Percentiles rank a stretch among this genome's conserved stretches.
phyloP scores from a whole-genome alignment of 1,140 invertebrate species.

The Harpegnathos saltator region DNA sequence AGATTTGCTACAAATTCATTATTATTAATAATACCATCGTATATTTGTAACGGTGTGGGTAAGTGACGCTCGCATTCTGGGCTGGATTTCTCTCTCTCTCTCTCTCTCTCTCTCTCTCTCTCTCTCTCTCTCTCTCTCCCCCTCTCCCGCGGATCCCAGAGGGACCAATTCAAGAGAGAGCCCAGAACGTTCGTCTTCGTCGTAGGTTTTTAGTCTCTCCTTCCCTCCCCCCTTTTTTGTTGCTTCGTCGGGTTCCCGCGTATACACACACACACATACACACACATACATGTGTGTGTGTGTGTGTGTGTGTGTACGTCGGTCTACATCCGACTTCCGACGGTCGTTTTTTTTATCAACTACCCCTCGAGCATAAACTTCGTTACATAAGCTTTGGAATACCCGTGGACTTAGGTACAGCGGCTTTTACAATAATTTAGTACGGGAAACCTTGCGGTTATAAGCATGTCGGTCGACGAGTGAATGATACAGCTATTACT shows the following conservation, averaged over 20 bases:
- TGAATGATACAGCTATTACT: constrained; percentile 36
- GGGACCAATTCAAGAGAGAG: constrained; percentile 1
- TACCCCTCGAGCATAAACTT: constrained; percentile 33
- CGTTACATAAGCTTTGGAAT: constrained; percentile 71
- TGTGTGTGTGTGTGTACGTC: too few species aligned
- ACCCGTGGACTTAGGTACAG: constrained; percentile 66
- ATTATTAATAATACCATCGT: constrained; percentile 79
- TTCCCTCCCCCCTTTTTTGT: neutral
- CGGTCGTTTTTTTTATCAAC: constrained; percentile 19
- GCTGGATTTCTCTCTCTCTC: constrained; percentile 37
- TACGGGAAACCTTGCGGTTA: constrained; percentile 46
- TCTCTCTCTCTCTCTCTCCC: constrained; percentile 36
- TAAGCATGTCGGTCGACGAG: constrained; percentile 61
- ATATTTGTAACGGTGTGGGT: constrained; percentile 73
- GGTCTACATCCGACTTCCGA: neutral
- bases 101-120: constrained; percentile 12
- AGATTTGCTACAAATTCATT: constrained; percentile 83
- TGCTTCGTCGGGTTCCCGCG: too few species aligned
- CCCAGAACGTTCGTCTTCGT: neutral
- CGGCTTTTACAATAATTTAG: constrained; percentile 70
- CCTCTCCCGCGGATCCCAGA: constrained; percentile 23
- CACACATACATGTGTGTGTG: too few species aligned
- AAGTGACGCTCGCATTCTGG: constrained; percentile 52
- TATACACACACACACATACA: too few species aligned
- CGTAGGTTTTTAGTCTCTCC: neutral